Evolutionary conservation across 2,888 invertebrate genomes (phyloP), one percentile per base, ranked within the genome.

Genomic region (Caprella mutica): DNA sequence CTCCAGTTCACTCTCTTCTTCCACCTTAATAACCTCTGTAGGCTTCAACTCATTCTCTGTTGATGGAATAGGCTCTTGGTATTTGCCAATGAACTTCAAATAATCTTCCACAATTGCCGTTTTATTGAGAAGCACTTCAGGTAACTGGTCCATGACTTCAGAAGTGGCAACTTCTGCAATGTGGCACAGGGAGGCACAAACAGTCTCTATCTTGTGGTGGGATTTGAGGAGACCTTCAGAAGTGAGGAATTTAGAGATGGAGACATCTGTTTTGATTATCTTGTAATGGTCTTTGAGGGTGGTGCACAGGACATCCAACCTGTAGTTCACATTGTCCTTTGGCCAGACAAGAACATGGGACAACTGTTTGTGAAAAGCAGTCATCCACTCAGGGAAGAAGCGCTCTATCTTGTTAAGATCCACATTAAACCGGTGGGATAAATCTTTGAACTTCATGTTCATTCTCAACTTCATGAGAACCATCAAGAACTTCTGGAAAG

Each of bases 331-430:
- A 27, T 55, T 55, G 14, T 43, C 55, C 23, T 40, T 17, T 3
- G 55, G 55, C 55, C 55, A 55, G n/a, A 55, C 29, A 12, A 55
- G 44, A 21, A 55, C 55, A 17, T 55, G 55, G n/a, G 55, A 55
- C 21, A 55, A 9, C 24, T 55, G 55, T n/a, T 12, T 30, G 29
- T 55, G 44, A 9, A 55, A 12, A 30, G 44, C 55, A n/a, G 33
- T 35, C 8, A 55, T 55, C 30, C 33, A 55, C 19, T 55, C 30
- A 27, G 55, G 55, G 26, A 44, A 55, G 33, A 55, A 55, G 5
- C 33, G 33, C 35, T 55, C 44, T 4, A 55, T 55, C 14, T 55
- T 43, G 26, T 42, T 42, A 3, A 44, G 24, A 5, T 43, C 43
- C 29, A 30, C 17, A 9, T 26, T 35, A 55, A 55, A 55, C 12